Conservation (phyloP, 2,888 invertebrate species). For the Volucella zonaria region DNA sequence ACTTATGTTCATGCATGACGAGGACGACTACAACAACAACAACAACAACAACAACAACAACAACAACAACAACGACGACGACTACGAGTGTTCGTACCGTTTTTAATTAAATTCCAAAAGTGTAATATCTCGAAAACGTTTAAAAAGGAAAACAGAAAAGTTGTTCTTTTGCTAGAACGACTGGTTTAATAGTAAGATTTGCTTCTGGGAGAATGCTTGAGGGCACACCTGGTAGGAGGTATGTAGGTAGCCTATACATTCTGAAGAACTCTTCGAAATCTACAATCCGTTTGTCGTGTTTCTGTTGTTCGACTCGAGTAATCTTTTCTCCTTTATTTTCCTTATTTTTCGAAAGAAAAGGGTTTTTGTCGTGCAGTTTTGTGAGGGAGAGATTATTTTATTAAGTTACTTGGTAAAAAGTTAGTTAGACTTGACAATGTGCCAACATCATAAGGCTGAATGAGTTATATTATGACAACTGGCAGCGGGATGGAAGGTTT, state of each 20-base stretch:
- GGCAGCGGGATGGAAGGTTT: background rate
- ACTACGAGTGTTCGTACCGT: constrained; percentile 32
- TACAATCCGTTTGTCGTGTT: background rate
- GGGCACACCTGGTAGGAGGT: constrained; percentile 11
- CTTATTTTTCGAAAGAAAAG: background rate
- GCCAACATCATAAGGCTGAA: constrained; percentile 12
- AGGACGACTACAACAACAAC: background rate
- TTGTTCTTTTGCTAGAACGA: constrained; percentile 35
- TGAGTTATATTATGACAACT: constrained; percentile 7
- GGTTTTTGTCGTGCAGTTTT: constrained; percentile 11
- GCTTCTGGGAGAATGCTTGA: constrained; percentile 1
- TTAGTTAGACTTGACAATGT: constrained; percentile 30
- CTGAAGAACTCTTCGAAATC: background rate
- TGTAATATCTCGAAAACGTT: constrained; percentile 54
- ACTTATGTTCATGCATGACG: constrained; percentile 41
- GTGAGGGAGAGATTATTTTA: constrained; percentile 37
- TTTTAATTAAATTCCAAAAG: constrained; percentile 66
- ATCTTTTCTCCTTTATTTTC: background rate
- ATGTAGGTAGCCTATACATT: no score
- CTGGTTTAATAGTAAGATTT: constrained; percentile 34
- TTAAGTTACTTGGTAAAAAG: constrained; percentile 1
- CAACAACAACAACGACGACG: no score
- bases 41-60: background rate
- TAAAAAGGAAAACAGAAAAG: constrained; percentile 22
- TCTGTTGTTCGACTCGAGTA: background rate